Conservation (phyloP, 2,888 invertebrate species). For the Mayetiola destructor region DNA sequence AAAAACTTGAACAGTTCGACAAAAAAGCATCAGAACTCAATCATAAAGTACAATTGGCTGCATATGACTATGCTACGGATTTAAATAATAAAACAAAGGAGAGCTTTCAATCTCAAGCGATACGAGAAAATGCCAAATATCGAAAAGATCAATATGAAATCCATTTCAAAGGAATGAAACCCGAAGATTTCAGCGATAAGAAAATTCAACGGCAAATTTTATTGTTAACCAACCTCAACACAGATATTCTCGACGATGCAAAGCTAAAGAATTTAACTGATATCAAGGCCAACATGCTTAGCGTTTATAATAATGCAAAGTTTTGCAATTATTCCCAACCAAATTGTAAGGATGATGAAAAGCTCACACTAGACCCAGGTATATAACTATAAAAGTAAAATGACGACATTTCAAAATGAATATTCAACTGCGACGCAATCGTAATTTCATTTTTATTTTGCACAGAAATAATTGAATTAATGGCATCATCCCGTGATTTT, state of each 20-base stretch:
- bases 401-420: too few relatives aligned
- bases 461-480: slow-evolving; percentile 34
- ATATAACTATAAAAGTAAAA: not conserved
- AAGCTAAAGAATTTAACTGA: slow-evolving; percentile 26
- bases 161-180: slow-evolving; percentile 28
- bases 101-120: slow-evolving; percentile 23
- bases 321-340: slow-evolving; percentile 25
- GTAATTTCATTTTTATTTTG: slow-evolving; percentile 37
- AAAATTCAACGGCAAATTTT: slow-evolving; percentile 34
- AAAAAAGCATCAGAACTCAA: not conserved
- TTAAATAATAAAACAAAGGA: slow-evolving; percentile 25
- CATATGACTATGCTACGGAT: slow-evolving; percentile 32
- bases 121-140: slow-evolving; percentile 24
- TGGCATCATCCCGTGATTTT: slow-evolving; percentile 37
- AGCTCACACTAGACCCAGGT: slow-evolving; percentile 24
- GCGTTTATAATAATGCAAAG: slow-evolving; percentile 28
- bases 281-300: slow-evolving; percentile 24
- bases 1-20: not conserved
- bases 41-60: slow-evolving; percentile 29
- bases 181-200: slow-evolving; percentile 29
- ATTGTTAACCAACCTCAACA: slow-evolving; percentile 35
- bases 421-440: slow-evolving; percentile 41
- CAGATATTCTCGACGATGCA: slow-evolving; percentile 32
- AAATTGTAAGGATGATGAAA: slow-evolving; percentile 20
- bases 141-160: slow-evolving; percentile 32